phyloP scores from a whole-genome alignment of 2,113 vertebrate species.

The Leuciscus idus region DNA sequence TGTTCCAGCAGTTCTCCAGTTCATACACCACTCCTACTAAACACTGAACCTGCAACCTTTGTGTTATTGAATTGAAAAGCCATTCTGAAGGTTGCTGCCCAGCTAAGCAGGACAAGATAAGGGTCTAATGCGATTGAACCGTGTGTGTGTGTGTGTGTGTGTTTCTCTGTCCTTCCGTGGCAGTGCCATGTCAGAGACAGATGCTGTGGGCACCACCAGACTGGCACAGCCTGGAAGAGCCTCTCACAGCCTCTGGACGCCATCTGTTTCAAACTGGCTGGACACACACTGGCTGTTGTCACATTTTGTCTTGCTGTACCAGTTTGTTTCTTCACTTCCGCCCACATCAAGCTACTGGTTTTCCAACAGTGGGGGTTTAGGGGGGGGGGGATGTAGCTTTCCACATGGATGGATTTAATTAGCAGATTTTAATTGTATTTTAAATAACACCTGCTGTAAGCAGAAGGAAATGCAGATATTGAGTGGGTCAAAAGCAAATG shows the following conservation, averaged over 20 bases:
- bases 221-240: conserved; percentile 64
- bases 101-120: background rate
- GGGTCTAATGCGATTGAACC: conserved; percentile 15
- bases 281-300: conserved; percentile 54
- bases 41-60: background rate
- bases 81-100: background rate
- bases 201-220: conserved; percentile 64
- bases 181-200: conserved; percentile 63
- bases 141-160: background rate
- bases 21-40: conserved; percentile 2
- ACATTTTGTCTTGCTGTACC: conserved; percentile 9
- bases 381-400: background rate
- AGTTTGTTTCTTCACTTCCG: conserved; percentile 33
- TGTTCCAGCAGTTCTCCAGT: background rate
- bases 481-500: conserved; percentile 11
- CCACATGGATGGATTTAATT: conserved; percentile 37
- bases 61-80: background rate
- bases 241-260: conserved; percentile 68
- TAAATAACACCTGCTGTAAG: background rate
- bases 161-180: conserved; percentile 20
- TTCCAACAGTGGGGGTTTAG: background rate
- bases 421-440: conserved; percentile 3
- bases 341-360: conserved; percentile 48
- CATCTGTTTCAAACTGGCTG: conserved; percentile 72
- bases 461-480: conserved; percentile 13